Base-by-base conservation (phyloP, 2,888 invertebrate species). In the Leucania comma region DNA sequence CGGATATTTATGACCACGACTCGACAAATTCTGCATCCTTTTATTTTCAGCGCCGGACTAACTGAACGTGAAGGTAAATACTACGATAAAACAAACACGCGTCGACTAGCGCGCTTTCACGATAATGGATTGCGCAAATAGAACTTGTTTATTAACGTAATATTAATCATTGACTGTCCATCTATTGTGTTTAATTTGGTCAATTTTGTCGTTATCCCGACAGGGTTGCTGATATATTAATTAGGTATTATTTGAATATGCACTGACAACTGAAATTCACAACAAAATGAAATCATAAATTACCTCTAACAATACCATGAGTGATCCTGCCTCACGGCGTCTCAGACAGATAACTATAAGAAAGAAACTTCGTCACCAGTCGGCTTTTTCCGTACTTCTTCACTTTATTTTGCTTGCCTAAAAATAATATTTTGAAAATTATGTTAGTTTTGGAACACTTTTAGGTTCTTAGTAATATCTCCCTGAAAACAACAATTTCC, bases 21-120 rank as follows among this genome's bases (percentile, higher is more conserved):
- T 92, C 92, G 91, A 93, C 93, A 93, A 93, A 94, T 94, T 93
- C 89, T 92, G 91, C 91, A 93, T 92, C 90, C 91, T 93, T 94
- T 94, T 94, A 92, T 93, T 93, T 91, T 91, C 89, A 90, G 86
- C 78, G 83, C 88, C 84, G 89, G 88, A 90, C 92, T 91, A 91
- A 91, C 91, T 87, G 89, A 90, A 88, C 90, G 88, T 90, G 86
- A 91, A 92, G 90, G 90, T 93, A 92, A 92, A 92, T 90, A 78
- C 71, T 75, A 90, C 87, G 80, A 87, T 86, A 88, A 91, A 91
- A 90, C 87, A 91, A 91, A 91, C 87, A 87, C 81, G 87, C 83
- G 84, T 76, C 66, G 59, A 65, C 67, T 68, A 69, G 38, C 60
- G 54, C 60, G 75, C 69, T 68, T 56, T 29, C 58, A 32, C 58